Evolutionary conservation across 2,888 invertebrate genomes (phyloP).

Genomic region (Ormyrus labotus): DNA sequence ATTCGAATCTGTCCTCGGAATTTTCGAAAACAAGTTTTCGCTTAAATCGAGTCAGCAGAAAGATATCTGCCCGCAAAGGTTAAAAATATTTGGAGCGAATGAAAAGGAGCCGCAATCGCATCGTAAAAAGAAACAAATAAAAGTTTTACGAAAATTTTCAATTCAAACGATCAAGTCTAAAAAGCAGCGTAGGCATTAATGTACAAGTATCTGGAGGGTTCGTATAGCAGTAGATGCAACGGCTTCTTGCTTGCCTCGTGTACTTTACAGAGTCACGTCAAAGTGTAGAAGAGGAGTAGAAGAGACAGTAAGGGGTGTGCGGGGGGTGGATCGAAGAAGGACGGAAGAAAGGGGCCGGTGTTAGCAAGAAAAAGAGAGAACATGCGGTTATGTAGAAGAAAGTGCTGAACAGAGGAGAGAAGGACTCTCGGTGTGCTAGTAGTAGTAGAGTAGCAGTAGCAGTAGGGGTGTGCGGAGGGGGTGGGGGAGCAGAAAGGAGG

Average conservation of each 20-base stretch:
- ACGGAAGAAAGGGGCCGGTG: slow-evolving; percentile 69
- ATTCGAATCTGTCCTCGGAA: too few species aligned
- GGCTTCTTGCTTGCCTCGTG: slow-evolving; percentile 43
- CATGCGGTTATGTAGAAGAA: slow-evolving; percentile 71
- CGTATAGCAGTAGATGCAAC: slow-evolving; percentile 32
- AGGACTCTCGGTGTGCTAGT: slow-evolving; percentile 57
- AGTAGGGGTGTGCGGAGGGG: slow-evolving; percentile 52
- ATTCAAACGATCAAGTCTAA: slow-evolving; percentile 39
- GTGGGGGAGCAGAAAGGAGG: slow-evolving; percentile 59
- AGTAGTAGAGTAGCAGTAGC: slow-evolving; percentile 5
- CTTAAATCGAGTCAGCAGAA: too few species aligned
- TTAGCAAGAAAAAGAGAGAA: slow-evolving; percentile 73
- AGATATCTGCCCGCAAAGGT: too few species aligned
- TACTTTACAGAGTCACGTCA: slow-evolving; percentile 46
- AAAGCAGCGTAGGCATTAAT: slow-evolving; percentile 49
- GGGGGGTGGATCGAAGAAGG: slow-evolving; percentile 55
- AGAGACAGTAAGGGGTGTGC: slow-evolving; percentile 72
- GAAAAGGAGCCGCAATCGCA: slow-evolving; percentile 16
- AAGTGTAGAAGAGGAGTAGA: slow-evolving; percentile 45
- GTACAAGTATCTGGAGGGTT: slow-evolving; percentile 48
- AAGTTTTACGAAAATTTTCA: slow-evolving; percentile 29
- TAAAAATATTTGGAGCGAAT: too few species aligned
- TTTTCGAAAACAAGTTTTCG: too few species aligned
- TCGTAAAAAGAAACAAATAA: slow-evolving; percentile 10
- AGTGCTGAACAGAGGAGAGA: slow-evolving; percentile 59